Base-by-base conservation (phyloP, 2,888 invertebrate genomes). In the Bimastos eiseni region DNA sequence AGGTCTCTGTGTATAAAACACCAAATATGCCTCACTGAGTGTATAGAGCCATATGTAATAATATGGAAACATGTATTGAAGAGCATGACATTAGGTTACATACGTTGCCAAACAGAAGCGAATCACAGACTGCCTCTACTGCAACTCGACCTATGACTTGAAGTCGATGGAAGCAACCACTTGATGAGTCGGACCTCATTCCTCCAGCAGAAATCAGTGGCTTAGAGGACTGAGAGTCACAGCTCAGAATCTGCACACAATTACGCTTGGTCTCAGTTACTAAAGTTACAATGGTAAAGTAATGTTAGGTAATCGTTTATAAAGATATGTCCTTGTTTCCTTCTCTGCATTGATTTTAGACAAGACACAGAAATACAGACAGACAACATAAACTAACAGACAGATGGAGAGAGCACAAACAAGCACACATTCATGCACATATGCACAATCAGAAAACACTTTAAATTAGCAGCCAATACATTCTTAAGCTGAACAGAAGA, bases 41-140 rank as follows among this genome's bases (percentile, higher is more conserved):
- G n/a, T 30, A 70, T n/a, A 70, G 30, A 70, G 70, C n/a, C 0
- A 70, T 70, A 11, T 41, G 15, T n/a, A n/a, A n/a, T n/a, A n/a
- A 24, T 49, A n/a, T n/a, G n/a, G n/a, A n/a, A n/a, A 24, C 70
- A 70, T 24, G 21, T 21, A 21, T 49, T 49, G 70, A 70, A 8
- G n/a, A 70, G 70, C 70, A n/a, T 70, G 8, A n/a, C 91, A 24
- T n/a, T n/a, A n/a, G n/a, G n/a, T 21, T 86, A 84, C 93, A 83
- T 92, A 94, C 94, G 93, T 93, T 92, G 21, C 94, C 94, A 92
- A 93, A 94, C 24, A 94, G 91, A 13, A 94, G 90, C 8, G 94
- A 94, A 88, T 94, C 94, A 92, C 94, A 94, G 37, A 94, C 89
- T 36, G 93, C 89, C 2, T 93, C 91, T 1, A 92, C 90, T 30